A percentile compares a stretch with the other conserved stretches of the same genome.
Evolutionary conservation across 1,140 invertebrate genomes (phyloP).

Genomic region (Paralvinella palmiformis): DNA sequence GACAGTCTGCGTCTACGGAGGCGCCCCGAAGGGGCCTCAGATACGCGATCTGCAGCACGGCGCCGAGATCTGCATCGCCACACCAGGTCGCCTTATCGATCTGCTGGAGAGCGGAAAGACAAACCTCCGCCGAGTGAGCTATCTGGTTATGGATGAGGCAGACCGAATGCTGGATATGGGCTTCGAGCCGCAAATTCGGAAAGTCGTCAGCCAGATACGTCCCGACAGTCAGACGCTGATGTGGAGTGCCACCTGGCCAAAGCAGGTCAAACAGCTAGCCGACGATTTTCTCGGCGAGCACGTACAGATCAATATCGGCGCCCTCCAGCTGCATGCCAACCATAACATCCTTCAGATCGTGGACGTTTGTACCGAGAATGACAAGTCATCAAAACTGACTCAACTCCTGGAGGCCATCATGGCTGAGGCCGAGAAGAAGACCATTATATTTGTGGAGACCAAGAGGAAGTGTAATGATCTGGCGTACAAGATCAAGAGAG

Average conservation of each 20-base stretch:
- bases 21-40: conserved; percentile 87
- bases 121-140: conserved; percentile 84
- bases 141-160: conserved; percentile 94
- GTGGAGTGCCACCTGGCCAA: conserved; percentile 99
- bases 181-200: conserved; percentile 96
- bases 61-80: conserved; percentile 58
- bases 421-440: conserved; percentile 86
- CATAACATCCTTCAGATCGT: conserved; percentile 95
- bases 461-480: conserved; percentile 81
- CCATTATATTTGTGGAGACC: conserved; percentile 96
- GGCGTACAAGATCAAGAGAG: conserved; percentile 13
- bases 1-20: conserved; percentile 92
- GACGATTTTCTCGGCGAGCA: conserved; percentile 90
- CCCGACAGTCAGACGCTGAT: conserved; percentile 92
- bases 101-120: conserved; percentile 86
- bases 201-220: conserved; percentile 87
- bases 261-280: conserved; percentile 86
- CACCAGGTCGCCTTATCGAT: conserved; percentile 92
- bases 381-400: conserved; percentile 42
- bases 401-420: conserved; percentile 79
- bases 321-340: conserved; percentile 84
- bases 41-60: conserved; percentile 61
- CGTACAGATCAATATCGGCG: conserved; percentile 91
- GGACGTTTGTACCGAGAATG: conserved; percentile 74
- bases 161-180: conserved; percentile 99